These are phyloP conservation scores for Ellobius talpinus DNA, from an alignment of 2,113 vertebrate genomes.

Conservation along the genomic window DNA sequence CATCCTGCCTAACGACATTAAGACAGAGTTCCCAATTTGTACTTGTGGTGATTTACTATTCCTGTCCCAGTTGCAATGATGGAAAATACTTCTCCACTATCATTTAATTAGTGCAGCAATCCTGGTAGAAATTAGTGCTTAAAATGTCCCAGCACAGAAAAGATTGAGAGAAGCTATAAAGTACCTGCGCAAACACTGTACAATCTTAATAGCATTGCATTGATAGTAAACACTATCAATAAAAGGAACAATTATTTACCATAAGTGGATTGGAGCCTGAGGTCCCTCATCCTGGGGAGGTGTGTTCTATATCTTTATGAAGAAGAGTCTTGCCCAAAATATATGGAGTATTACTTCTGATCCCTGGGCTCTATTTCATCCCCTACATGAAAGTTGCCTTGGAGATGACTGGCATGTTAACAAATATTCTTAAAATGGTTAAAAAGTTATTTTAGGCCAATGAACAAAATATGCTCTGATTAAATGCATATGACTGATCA, in stretches of 20 bases:
- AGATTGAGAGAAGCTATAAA: constrained; percentile 67
- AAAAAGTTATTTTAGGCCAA: constrained; percentile 4
- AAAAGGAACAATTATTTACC: constrained; percentile 55
- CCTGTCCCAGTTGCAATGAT: constrained; percentile 52
- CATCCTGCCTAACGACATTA: constrained; percentile 65
- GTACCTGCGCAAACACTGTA: constrained; percentile 14
- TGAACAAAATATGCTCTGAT: neutral
- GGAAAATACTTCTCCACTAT: constrained; percentile 73
- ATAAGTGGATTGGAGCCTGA: neutral
- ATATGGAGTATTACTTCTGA: constrained; percentile 26
- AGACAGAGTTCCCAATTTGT: constrained; percentile 75
- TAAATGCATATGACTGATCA: neutral
- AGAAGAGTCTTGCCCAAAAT: neutral
- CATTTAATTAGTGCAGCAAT: constrained; percentile 75
- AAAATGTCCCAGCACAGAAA: constrained; percentile 63
- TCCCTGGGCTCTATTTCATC: neutral
- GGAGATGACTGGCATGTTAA: neutral
- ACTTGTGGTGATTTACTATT: constrained; percentile 69
- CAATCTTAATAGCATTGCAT: constrained; percentile 52
- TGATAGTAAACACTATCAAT: constrained; percentile 62
- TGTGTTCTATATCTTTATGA: neutral
- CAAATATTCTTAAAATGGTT: neutral
- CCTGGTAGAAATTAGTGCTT: constrained; percentile 72
- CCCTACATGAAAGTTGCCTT: neutral
- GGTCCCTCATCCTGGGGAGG: neutral